Percentiles rank a stretch among this genome's conserved stretches.
These are phyloP conservation scores for Lissocephala sabroskyi DNA, from an alignment of 2,888 invertebrate species.

Conservation along the genomic window DNA sequence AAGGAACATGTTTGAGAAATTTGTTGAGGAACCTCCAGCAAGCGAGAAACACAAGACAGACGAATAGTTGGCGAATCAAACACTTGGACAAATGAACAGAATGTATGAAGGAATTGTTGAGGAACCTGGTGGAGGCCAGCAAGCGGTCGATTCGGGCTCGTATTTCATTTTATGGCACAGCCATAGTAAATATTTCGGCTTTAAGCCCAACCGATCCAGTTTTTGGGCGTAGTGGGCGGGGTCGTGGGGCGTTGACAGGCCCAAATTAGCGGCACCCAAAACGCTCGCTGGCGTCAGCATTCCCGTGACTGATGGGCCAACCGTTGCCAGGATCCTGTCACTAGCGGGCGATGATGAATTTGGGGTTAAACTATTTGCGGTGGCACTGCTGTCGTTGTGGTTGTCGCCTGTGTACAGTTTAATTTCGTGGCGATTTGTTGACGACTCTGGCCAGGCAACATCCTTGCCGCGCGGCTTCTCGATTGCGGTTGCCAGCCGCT, in stretches of 20 bases:
- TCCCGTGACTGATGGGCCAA: conserved; percentile 15
- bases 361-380: conserved; percentile 60
- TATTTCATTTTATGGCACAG: conserved; percentile 26
- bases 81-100: neutral
- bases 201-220: conserved; percentile 7
- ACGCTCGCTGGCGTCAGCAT: neutral
- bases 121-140: too few relatives aligned
- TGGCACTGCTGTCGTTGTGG: conserved; percentile 15
- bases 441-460: conserved; percentile 6
- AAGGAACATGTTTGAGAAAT: neutral
- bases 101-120: too few relatives aligned
- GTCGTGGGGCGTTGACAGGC: conserved; percentile 45
- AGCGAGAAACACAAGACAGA: neutral
- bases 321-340: conserved; percentile 13
- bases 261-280: conserved; percentile 28
- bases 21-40: neutral
- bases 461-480: too few relatives aligned
- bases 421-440: conserved; percentile 60
- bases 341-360: conserved; percentile 55
- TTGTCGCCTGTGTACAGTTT: conserved; percentile 43
- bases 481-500: conserved; percentile 48
- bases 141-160: neutral
- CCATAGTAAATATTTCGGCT: conserved; percentile 18
- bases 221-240: neutral
- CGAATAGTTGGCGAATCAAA: neutral